Conservation (phyloP, 2,888 invertebrate species). For the Notodonta dromedarius region DNA sequence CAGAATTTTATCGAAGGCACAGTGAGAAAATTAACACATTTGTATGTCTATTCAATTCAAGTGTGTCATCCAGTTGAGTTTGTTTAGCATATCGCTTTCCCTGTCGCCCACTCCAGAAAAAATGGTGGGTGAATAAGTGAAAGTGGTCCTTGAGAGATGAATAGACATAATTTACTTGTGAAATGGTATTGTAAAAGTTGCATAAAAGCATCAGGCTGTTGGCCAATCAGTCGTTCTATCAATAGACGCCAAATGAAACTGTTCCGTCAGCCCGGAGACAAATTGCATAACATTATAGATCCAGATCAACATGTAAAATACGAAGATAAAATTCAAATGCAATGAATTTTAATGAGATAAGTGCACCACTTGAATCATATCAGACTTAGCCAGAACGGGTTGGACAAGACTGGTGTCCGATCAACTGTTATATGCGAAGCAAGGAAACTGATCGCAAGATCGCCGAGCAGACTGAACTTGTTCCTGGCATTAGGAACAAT, state of each 20-base stretch:
- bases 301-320: conserved; percentile 31
- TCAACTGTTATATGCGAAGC: conserved; percentile 29
- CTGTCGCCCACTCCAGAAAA: conserved; percentile 57
- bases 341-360: conserved; percentile 39
- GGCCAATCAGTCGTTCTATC: conserved; percentile 18
- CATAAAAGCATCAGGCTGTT: conserved; percentile 22
- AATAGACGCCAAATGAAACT: conserved; percentile 12
- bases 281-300: conserved; percentile 28
- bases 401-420: conserved; percentile 14
- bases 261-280: conserved; percentile 13
- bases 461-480: conserved; percentile 19
- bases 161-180: conserved; percentile 46
- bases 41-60: conserved; percentile 32
- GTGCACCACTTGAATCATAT: conserved; percentile 24
- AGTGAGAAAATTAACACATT: conserved; percentile 14
- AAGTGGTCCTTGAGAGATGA: conserved; percentile 55
- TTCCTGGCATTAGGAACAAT: conserved; percentile 39
- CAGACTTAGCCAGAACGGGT: conserved; percentile 32
- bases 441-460: conserved; percentile 28
- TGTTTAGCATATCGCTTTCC: conserved; percentile 63
- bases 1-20: conserved; percentile 17
- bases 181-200: conserved; percentile 29
- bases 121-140: conserved; percentile 68
- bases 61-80: conserved; percentile 43
- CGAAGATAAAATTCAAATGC: conserved; percentile 33